Base-by-base conservation (phyloP, 2,113 vertebrate genomes). In the Python bivittatus region DNA sequence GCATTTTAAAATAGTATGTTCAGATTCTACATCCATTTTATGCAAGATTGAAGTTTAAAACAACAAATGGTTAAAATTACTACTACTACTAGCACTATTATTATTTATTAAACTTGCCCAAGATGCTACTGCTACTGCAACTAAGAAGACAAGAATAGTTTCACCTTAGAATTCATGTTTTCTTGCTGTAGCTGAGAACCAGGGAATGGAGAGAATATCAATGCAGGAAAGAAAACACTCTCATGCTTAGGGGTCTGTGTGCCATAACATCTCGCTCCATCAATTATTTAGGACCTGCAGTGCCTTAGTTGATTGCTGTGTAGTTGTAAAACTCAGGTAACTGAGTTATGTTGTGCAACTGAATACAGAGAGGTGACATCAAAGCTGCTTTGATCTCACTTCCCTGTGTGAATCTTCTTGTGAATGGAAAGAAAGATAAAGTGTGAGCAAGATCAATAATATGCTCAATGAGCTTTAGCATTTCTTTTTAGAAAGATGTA, bases 351-450 rank as follows among this genome's bases (percentile, higher is more conserved):
- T 29, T 27, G 86, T 58, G 48, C 8, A 88, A 44, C 57, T 92
- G 61, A 92, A 79, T 58, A 53, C 42, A 87, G 54, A 92, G 86
- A 53, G 48, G 53, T 88, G 38, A 42, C 86, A 88, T 88, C 61
- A 92, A 88, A 92, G 86, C 22, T 88, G 20, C 61, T 86, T 92
- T 92, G 86, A 92, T 88, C 85, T 88, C 6, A n/a, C 20, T 38
- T 88, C 54, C 33, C 61, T n/a, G 4, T 92, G 64, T 48, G 61
- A 88, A 88, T 44, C 64, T 79, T 79, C 72, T 92, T 88, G 64
- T 57, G 64, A 91, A 91, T 87, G 48, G 60, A 91, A 44, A 29
- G 90, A 79, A 92, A 79, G 53, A 58, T 85, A 91, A 88, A 92
- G 53, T 83, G 15, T 48, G 27, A 58, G 53, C 54, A n/a, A 88